A percentile compares a stretch with the other conserved stretches of the same genome.
Evolutionary conservation across 2,113 vertebrate genomes (phyloP).

Genomic region (Alethe diademata): DNA sequence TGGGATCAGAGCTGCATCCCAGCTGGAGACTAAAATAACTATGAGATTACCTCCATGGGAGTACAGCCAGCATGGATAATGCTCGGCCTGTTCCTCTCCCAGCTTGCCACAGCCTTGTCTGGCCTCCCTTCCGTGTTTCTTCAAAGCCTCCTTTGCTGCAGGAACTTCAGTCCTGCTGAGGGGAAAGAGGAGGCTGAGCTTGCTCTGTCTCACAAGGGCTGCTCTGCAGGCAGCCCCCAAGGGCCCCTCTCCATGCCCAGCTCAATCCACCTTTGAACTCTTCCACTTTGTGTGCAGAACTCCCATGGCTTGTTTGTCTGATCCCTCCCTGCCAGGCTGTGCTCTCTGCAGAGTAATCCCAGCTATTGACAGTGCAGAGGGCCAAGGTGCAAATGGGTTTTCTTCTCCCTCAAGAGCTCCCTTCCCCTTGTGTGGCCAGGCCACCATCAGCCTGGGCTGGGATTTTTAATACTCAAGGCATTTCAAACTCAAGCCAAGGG

Average conservation of each 20-base stretch:
- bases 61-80: neutral
- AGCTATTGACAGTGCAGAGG: neutral
- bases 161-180: neutral
- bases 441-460: neutral
- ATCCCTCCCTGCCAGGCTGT: neutral
- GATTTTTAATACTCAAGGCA: neutral
- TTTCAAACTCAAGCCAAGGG: neutral
- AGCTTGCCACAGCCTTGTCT: neutral
- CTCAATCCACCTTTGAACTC: neutral
- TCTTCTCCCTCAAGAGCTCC: neutral
- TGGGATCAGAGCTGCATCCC: conserved; percentile 20
- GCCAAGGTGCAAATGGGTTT: neutral
- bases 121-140: neutral
- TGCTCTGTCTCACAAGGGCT: neutral
- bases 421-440: neutral
- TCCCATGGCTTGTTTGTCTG: neutral
- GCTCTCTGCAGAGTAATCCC: neutral
- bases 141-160: neutral
- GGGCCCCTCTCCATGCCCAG: accelerated
- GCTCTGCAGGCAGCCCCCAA: neutral
- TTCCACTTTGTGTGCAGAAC: neutral
- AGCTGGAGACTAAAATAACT: conserved; percentile 48
- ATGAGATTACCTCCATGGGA: neutral
- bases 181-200: neutral
- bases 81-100: neutral